A percentile compares a stretch with the other conserved stretches of the same genome.
phyloP scores from a whole-genome alignment of 2,888 invertebrate genomes.

The Drosophila merina region DNA sequence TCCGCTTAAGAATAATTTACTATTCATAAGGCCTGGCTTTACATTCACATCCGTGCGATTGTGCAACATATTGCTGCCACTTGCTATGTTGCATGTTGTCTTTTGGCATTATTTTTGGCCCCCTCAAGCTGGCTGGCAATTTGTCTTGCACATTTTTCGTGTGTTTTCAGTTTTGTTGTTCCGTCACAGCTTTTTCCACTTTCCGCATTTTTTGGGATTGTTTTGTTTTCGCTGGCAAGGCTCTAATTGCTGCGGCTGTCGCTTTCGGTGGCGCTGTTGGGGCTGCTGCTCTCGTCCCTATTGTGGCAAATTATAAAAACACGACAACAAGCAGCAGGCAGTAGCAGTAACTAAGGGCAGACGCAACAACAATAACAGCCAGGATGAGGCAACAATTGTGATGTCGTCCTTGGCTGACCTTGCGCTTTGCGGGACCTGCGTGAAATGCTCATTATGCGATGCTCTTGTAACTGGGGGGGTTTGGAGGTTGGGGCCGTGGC shows the following conservation, averaged over 20 bases:
- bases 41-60: neutral
- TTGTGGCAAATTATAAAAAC: conserved; percentile 59
- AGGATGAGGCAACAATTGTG: conserved; percentile 46
- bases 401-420: conserved; percentile 73
- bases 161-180: conserved; percentile 22
- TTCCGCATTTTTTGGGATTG: conserved; percentile 20
- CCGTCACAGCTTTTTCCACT: conserved; percentile 16
- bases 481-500: conserved; percentile 4
- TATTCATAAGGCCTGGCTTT: neutral
- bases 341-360: conserved; percentile 30
- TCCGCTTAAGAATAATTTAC: too few species aligned
- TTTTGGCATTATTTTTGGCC: conserved; percentile 29
- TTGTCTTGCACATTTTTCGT: conserved; percentile 39
- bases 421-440: conserved; percentile 63
- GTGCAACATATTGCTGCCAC: conserved; percentile 17
- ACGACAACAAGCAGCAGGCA: conserved; percentile 29
- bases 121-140: conserved; percentile 44
- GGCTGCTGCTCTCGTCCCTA: conserved; percentile 37
- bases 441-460: conserved; percentile 66
- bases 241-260: conserved; percentile 67
- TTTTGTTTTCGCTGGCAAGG: conserved; percentile 39
- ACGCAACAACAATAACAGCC: conserved; percentile 29
- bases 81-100: conserved; percentile 38
- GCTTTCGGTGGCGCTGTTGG: conserved; percentile 55
- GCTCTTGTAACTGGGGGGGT: conserved; percentile 26